These are phyloP conservation scores for Tetanocera ferruginea DNA, from an alignment of 2,888 invertebrate genomes.

Conservation along the genomic window DNA sequence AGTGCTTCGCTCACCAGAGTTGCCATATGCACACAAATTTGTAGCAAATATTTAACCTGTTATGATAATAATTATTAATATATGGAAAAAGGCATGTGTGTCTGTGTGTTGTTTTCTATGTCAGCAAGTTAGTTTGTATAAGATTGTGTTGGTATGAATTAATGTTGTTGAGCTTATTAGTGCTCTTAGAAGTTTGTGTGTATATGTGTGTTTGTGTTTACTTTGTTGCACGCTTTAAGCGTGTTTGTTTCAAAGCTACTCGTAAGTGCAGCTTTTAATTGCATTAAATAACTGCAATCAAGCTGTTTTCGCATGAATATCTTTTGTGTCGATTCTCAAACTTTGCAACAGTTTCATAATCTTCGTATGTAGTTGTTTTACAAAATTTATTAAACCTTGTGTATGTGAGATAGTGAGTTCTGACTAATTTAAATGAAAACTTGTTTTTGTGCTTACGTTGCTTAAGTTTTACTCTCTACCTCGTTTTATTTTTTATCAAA, in stretches of 20 bases:
- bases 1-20: slow-evolving; percentile 45
- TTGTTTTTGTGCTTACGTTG: too few species aligned
- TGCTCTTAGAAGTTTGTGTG: background rate
- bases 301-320: too few species aligned
- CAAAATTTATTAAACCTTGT: too few species aligned
- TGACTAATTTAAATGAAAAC: too few species aligned
- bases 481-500: too few species aligned
- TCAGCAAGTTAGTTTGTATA: background rate
- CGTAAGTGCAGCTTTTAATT: slow-evolving; percentile 5
- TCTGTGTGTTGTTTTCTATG: background rate
- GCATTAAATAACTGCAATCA: background rate
- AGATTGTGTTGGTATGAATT: background rate
- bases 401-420: too few species aligned
- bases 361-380: too few species aligned
- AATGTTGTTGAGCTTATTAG: background rate
- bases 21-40: slow-evolving; percentile 18
- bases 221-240: background rate
- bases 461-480: too few species aligned
- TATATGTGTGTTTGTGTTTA: background rate
- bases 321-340: too few species aligned
- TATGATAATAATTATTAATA: background rate
- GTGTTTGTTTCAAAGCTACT: background rate
- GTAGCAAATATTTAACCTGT: slow-evolving; percentile 12
- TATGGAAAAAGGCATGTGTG: background rate
- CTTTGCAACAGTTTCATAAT: too few species aligned